phyloP scores from a whole-genome alignment of 2,888 invertebrate species.

The Lochmaea capreae region DNA sequence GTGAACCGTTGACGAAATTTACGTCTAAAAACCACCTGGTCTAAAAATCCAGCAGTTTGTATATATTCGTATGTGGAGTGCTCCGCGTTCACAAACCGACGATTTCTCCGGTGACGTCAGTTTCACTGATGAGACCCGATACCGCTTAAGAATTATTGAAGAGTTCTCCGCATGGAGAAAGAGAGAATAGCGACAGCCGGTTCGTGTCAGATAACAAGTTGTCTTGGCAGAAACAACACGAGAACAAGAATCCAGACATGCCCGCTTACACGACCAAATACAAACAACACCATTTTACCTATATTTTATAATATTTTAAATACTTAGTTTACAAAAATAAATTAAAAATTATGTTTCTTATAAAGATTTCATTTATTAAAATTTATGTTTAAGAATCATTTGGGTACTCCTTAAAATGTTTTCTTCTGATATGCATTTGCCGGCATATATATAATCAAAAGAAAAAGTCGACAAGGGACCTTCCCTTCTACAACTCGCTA shows the following conservation, averaged over 20 bases:
- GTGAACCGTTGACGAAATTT: too few relatives aligned
- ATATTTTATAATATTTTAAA: not conserved
- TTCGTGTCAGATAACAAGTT: conserved; percentile 59
- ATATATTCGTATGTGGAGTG: conserved; percentile 11
- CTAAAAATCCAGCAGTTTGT: conserved; percentile 3
- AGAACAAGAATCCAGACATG: conserved; percentile 56
- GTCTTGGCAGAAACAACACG: conserved; percentile 58
- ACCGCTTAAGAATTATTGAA: conserved; percentile 44
- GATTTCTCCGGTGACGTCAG: conserved; percentile 25
- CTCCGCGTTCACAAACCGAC: conserved; percentile 7
- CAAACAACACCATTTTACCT: conserved; percentile 46
- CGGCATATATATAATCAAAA: too few relatives aligned
- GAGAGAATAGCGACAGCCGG: conserved; percentile 42
- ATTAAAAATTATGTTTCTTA: too few relatives aligned
- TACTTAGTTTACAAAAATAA: not conserved
- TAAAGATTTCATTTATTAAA: too few relatives aligned
- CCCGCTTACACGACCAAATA: conserved; percentile 56
- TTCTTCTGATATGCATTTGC: too few relatives aligned
- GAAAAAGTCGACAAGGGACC: too few relatives aligned
- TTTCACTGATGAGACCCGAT: conserved; percentile 40
- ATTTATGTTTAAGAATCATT: too few relatives aligned
- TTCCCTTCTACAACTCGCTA: too few relatives aligned
- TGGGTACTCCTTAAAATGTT: too few relatives aligned
- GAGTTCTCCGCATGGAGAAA: conserved; percentile 36
- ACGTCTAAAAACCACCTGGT: not conserved